Evolutionary conservation across 2,113 vertebrate genomes (phyloP).

Genomic region (Laticauda colubrina): DNA sequence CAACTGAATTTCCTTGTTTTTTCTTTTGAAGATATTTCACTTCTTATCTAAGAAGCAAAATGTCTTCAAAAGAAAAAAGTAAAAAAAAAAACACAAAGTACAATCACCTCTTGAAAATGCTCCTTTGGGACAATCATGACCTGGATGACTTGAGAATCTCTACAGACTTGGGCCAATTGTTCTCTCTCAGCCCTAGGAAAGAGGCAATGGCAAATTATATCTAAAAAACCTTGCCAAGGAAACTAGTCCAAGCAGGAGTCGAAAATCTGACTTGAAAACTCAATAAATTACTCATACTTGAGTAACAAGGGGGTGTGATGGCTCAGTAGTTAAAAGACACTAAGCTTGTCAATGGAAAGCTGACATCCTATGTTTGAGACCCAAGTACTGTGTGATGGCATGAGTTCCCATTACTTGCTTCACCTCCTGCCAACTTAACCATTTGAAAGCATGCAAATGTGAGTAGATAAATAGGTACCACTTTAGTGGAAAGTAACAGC

Average conservation of each 20-base stretch:
- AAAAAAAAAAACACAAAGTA: too few relatives aligned
- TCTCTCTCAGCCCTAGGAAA: not conserved
- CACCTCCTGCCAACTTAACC: too few relatives aligned
- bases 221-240: not conserved
- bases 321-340: not conserved
- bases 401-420: not conserved
- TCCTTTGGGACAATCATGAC: too few relatives aligned
- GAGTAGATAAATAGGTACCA: not conserved
- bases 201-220: not conserved
- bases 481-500: not conserved
- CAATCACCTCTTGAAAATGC: too few relatives aligned
- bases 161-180: not conserved
- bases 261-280: not conserved
- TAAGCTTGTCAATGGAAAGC: too few relatives aligned
- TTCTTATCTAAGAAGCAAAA: too few relatives aligned
- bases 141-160: too few relatives aligned
- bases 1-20: too few relatives aligned
- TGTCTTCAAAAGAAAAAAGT: too few relatives aligned
- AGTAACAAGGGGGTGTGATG: not conserved
- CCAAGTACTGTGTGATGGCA: not conserved
- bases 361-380: too few relatives aligned
- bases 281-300: not conserved
- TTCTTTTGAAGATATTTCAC: too few relatives aligned
- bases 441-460: not conserved
- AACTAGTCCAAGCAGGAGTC: not conserved